A percentile compares a stretch with the other conserved stretches of the same genome.
Evolutionary conservation across 2,113 vertebrate species (phyloP).

Genomic region (Sebastes fasciatus): DNA sequence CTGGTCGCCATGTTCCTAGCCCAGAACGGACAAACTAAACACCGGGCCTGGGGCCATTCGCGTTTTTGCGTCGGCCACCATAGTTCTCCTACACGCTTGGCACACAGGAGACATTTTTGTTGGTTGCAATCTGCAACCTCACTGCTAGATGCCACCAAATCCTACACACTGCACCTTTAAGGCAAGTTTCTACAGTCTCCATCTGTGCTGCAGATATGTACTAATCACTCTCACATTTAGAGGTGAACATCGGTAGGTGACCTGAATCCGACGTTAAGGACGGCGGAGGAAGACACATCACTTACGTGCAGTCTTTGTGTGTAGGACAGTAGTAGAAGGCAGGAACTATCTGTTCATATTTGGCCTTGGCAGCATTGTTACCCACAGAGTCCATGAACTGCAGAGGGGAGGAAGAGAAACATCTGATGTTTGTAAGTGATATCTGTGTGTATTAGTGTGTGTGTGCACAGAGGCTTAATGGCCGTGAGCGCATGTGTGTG

Average conservation of each 20-base stretch:
- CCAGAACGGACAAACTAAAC: too few relatives aligned
- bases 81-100: too few relatives aligned
- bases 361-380: conserved; percentile 87
- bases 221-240: background rate
- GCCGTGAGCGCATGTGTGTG: background rate
- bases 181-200: background rate
- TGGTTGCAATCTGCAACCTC: too few relatives aligned
- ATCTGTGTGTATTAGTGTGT: background rate
- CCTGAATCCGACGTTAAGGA: background rate
- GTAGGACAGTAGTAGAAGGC: conserved; percentile 92
- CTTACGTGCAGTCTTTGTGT: conserved; percentile 92
- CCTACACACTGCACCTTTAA: too few relatives aligned
- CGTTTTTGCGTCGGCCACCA: too few relatives aligned
- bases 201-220: background rate
- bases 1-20: too few relatives aligned
- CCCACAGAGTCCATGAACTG: conserved; percentile 92
- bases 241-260: background rate
- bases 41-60: too few relatives aligned
- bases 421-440: background rate
- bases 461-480: background rate
- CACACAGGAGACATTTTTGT: too few relatives aligned
- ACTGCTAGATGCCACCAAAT: too few relatives aligned
- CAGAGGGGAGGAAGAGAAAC: conserved; percentile 54
- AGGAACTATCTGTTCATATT: conserved; percentile 90
- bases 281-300: conserved; percentile 44